Conservation (phyloP, 2,888 invertebrate genomes). For the Parasteatoda lunata region DNA sequence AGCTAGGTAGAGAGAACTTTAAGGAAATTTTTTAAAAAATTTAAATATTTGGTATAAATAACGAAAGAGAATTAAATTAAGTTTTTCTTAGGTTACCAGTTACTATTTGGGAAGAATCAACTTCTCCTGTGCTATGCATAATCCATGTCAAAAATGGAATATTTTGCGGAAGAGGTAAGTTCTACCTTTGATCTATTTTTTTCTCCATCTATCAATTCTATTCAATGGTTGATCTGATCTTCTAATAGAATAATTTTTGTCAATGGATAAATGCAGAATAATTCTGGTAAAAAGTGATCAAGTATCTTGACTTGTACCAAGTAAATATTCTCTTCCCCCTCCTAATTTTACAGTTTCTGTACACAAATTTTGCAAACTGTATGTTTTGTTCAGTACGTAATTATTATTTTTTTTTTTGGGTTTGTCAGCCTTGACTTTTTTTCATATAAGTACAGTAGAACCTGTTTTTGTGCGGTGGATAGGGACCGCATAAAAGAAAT, state of each 20-base stretch:
- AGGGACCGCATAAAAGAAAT: no score
- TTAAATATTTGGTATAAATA: not conserved
- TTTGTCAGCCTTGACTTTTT: no score
- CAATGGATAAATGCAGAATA: no score
- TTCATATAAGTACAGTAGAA: no score
- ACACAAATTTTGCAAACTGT: not conserved
- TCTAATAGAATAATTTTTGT: no score
- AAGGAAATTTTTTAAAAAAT: not conserved
- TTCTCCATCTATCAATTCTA: no score
- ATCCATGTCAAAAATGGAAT: slow-evolving; percentile 77
- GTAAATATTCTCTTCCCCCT: not conserved
- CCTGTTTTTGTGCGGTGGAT: no score
- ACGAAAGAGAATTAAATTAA: not conserved
- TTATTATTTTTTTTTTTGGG: no score
- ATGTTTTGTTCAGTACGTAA: no score
- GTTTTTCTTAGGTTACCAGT: slow-evolving; percentile 45
- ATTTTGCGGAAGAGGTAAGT: slow-evolving; percentile 77
- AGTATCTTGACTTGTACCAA: not conserved
- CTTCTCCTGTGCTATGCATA: slow-evolving; percentile 78
- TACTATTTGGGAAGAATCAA: slow-evolving; percentile 76
- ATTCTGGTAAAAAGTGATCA: no score
- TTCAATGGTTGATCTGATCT: no score
- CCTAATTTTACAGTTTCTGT: not conserved
- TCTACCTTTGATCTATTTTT: no score
- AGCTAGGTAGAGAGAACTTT: slow-evolving; percentile 25